Base-by-base conservation (phyloP, 2,113 vertebrate genomes). In the Lampris incognitus region DNA sequence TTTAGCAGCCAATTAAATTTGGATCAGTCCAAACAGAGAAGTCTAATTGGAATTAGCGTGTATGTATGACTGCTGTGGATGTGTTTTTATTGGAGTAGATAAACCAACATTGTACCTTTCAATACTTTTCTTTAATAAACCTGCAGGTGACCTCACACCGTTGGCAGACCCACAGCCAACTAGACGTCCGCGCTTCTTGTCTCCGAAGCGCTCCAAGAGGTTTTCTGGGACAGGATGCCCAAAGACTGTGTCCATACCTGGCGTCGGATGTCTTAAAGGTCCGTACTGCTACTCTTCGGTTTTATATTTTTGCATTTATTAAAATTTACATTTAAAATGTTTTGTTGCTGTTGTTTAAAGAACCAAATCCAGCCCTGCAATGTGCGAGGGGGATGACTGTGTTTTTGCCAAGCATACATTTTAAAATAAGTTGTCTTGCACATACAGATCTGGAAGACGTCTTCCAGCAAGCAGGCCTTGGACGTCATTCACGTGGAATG, bases 251-350 rank as follows among this genome's bases (percentile, higher is more conserved):
- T 46, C 36, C 0, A 80, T 93, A 52, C 81, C 89, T 50, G 88
- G 85, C 41, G 65, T 93, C 66, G 4, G 0, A 8, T 90, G 87
- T 69, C 46, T 89, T 9, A 87, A 86, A 92, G 93, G 94, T 95
- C 46, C 5, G 2, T 13, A 77, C 24, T 39, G 1, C 42, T 54
- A n/a, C 5, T 57, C 4, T 41, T 71, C 10, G 46, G 2, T 56
- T 44, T 58, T 48, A 59, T 44, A 70, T 57, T 38, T 44, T 13
- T 2, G 54, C 44, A 39, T 7, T 55, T 36, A 10, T 13, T 36
- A 3, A 42, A 3, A 44, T 69, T 13, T 46, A 64, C 46, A 48
- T 59, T 39, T 59, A 39, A 59, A 39, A 39, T 59, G 5, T 39
- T 39, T 59, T 8, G 11, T 44, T 6, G 24, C 0, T 24, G 24